Evolutionary conservation across 2,113 vertebrate genomes (phyloP).

Genomic region (Colius striatus): DNA sequence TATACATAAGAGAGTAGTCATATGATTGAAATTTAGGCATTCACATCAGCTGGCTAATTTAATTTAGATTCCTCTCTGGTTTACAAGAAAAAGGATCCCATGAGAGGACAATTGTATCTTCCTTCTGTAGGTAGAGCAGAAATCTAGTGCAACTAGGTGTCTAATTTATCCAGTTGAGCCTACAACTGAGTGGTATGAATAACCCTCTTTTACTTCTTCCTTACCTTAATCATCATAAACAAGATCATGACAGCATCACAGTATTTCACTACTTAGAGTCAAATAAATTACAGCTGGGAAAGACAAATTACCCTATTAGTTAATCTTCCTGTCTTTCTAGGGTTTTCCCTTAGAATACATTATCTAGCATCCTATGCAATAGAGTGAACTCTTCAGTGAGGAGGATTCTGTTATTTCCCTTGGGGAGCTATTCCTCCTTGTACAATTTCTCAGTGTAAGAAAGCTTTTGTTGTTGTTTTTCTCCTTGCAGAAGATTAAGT

Average conservation of each 20-base stretch:
- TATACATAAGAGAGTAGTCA: neutral
- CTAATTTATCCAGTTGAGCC: neutral
- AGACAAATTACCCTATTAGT: constrained; percentile 63
- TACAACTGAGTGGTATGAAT: constrained; percentile 5
- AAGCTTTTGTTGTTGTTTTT: constrained; percentile 44
- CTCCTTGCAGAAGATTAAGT: constrained; percentile 12
- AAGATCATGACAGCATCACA: constrained; percentile 58
- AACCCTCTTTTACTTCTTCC: constrained; percentile 17
- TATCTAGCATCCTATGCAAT: constrained; percentile 30
- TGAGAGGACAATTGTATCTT: neutral
- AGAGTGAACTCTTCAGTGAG: constrained; percentile 34
- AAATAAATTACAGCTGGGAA: constrained; percentile 63
- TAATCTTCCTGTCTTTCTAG: constrained; percentile 62
- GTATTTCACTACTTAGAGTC: constrained; percentile 63
- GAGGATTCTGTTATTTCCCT: constrained; percentile 50
- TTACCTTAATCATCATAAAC: constrained; percentile 70
- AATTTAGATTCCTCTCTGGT: neutral
- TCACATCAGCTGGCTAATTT: neutral
- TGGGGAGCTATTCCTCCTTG: constrained; percentile 27
- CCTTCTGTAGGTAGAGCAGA: neutral
- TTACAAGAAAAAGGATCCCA: neutral
- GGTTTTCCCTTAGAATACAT: constrained; percentile 50
- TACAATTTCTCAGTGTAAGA: constrained; percentile 24
- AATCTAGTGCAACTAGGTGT: neutral
- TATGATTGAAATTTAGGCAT: neutral